These are phyloP conservation scores for Drosophila demipolita DNA, from an alignment of 2,888 invertebrate genomes.

Conservation along the genomic window DNA sequence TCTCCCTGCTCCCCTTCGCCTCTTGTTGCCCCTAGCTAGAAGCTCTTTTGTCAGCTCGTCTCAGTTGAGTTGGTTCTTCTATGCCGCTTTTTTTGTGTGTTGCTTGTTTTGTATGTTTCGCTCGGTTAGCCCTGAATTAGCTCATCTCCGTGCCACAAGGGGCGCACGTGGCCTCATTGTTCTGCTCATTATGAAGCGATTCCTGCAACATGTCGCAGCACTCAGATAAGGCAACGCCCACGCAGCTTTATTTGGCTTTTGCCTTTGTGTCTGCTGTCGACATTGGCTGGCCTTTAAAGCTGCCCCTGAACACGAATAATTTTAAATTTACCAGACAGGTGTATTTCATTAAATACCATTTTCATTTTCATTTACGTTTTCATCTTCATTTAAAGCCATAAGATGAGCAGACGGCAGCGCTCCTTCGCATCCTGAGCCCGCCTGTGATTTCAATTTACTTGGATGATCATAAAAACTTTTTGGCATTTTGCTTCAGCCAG, in stretches of 20 bases:
- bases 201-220: slow-evolving; percentile 61
- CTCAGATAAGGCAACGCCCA: slow-evolving; percentile 35
- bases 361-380: slow-evolving; percentile 60
- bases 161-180: slow-evolving; percentile 60
- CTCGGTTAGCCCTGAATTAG: slow-evolving; percentile 44
- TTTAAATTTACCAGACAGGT: slow-evolving; percentile 52
- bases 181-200: slow-evolving; percentile 58
- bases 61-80: slow-evolving; percentile 30
- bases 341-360: slow-evolving; percentile 68
- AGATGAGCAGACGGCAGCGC: slow-evolving; percentile 19
- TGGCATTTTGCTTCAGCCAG: slow-evolving; percentile 20
- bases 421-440: slow-evolving; percentile 5
- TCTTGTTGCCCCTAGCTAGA: neutral
- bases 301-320: slow-evolving; percentile 63
- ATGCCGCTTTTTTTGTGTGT: slow-evolving; percentile 9
- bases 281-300: slow-evolving; percentile 48
- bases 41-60: slow-evolving; percentile 57
- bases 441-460: slow-evolving; percentile 73
- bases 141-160: slow-evolving; percentile 29
- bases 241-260: neutral
- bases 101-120: slow-evolving; percentile 31
- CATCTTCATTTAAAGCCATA: slow-evolving; percentile 46
- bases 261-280: slow-evolving; percentile 26
- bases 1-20: neutral
- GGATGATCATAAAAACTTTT: slow-evolving; percentile 63